A percentile compares a stretch with the other conserved stretches of the same genome.
Conservation (phyloP, 2,113 vertebrate species). For the Trinectes maculatus region DNA sequence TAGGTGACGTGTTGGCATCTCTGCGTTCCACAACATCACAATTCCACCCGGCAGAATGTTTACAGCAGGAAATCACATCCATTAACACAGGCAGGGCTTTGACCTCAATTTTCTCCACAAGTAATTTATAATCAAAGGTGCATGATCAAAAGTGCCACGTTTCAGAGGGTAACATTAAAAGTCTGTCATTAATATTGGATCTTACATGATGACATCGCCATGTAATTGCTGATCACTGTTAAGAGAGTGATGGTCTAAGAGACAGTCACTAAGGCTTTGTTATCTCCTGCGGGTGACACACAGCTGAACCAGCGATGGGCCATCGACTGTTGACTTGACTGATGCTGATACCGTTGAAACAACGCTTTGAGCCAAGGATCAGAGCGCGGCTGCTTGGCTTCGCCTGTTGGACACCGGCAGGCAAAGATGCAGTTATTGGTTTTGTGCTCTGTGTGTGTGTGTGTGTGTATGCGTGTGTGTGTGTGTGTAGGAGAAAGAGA, state of each 20-base stretch:
- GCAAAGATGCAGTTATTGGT: slow-evolving; percentile 47
- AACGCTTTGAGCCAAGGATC: slow-evolving; percentile 65
- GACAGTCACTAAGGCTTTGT: slow-evolving; percentile 41
- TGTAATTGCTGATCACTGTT: slow-evolving; percentile 36
- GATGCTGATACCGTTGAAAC: slow-evolving; percentile 65
- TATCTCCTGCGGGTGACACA: slow-evolving; percentile 28
- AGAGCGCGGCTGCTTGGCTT: slow-evolving; percentile 51
- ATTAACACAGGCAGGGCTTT: slow-evolving; percentile 27
- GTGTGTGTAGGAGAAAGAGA: not conserved
- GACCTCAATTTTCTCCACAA: slow-evolving; percentile 37
- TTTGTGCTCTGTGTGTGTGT: not conserved
- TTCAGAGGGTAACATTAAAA: slow-evolving; percentile 4
- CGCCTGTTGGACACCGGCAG: slow-evolving; percentile 40
- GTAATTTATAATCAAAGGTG: slow-evolving; percentile 24
- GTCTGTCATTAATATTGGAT: slow-evolving; percentile 15
- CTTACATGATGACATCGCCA: slow-evolving; percentile 4
- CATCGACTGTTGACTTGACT: slow-evolving; percentile 58
- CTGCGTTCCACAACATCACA: too few species aligned
- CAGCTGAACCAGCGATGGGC: slow-evolving; percentile 45
- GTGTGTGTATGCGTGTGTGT: not conserved
- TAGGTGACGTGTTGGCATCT: too few species aligned
- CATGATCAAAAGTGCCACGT: slow-evolving; percentile 18
- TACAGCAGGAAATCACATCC: slow-evolving; percentile 7
- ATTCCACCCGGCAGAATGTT: slow-evolving; percentile 5
- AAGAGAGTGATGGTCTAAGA: slow-evolving; percentile 11